phyloP scores from a whole-genome alignment of 2,797 vertebrate species.

The Rousettus madagascariensis region DNA sequence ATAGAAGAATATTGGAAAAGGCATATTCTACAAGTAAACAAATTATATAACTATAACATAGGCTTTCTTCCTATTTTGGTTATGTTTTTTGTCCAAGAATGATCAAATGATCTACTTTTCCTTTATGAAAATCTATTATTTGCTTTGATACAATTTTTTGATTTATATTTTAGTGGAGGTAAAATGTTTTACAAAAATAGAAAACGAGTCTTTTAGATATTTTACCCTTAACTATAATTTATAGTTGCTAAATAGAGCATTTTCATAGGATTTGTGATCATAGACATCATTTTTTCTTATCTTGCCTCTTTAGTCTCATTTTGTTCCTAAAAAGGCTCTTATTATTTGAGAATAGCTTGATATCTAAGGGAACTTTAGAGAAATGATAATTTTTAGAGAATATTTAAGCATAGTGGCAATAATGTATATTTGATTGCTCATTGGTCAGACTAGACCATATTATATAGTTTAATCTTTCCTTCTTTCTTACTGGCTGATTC shows the following conservation, averaged over 20 bases:
- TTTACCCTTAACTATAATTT: slow-evolving; percentile 20
- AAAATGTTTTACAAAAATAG: background rate
- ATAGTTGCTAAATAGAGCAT: background rate
- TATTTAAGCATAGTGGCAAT: background rate
- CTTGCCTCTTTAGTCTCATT: background rate
- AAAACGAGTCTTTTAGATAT: background rate
- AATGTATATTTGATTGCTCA: background rate
- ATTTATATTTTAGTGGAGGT: background rate
- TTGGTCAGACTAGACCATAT: background rate
- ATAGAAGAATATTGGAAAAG: background rate
- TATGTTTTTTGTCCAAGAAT: background rate
- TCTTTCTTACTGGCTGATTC: background rate
- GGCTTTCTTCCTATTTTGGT: background rate
- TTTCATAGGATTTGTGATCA: background rate
- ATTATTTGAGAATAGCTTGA: background rate
- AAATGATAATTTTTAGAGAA: background rate
- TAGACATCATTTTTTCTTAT: background rate
- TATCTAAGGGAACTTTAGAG: background rate
- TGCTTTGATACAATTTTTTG: background rate
- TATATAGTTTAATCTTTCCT: background rate
- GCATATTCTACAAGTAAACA: background rate
- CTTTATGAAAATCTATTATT: background rate
- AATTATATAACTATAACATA: background rate
- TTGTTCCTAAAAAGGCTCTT: background rate
- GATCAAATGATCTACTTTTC: background rate